A percentile compares a stretch with the other conserved stretches of the same genome.
Conservation (phyloP, 2,113 vertebrate species). For the Chinchilla lanigera region DNA sequence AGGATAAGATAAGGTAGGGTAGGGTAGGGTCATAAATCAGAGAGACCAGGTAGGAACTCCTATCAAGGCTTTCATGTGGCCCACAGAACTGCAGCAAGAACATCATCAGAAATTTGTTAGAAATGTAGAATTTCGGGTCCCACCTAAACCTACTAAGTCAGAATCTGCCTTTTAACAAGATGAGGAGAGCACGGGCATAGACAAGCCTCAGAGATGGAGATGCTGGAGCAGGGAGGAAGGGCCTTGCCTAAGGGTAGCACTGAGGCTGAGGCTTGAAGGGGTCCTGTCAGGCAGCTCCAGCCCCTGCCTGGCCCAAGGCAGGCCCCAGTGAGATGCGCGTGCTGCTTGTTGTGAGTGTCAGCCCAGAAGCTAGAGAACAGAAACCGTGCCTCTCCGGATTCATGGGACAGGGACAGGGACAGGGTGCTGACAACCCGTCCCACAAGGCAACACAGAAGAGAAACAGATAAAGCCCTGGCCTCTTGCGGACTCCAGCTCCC, state of each 20-base stretch:
- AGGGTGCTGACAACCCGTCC: background rate
- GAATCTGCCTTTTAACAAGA: constrained; percentile 19
- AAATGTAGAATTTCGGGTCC: background rate
- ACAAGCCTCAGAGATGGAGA: background rate
- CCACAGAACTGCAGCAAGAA: background rate
- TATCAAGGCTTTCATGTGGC: background rate
- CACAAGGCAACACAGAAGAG: background rate
- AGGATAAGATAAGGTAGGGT: too few species aligned
- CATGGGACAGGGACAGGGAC: background rate
- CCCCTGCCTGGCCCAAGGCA: background rate
- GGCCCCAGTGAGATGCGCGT: background rate
- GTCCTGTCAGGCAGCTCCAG: background rate
- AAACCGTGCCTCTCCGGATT: background rate
- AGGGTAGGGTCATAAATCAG: background rate
- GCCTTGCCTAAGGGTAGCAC: background rate
- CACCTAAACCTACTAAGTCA: background rate
- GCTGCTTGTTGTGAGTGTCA: too few species aligned
- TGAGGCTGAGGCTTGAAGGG: rapidly evolving
- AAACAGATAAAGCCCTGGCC: background rate
- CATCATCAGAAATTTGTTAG: background rate
- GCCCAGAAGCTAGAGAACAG: background rate
- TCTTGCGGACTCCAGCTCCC: background rate
- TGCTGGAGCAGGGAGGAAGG: background rate
- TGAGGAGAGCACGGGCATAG: background rate
- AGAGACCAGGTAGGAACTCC: background rate